These are phyloP conservation scores for Chironomus tepperi DNA, from an alignment of 1,140 invertebrate species.

Conservation along the genomic window DNA sequence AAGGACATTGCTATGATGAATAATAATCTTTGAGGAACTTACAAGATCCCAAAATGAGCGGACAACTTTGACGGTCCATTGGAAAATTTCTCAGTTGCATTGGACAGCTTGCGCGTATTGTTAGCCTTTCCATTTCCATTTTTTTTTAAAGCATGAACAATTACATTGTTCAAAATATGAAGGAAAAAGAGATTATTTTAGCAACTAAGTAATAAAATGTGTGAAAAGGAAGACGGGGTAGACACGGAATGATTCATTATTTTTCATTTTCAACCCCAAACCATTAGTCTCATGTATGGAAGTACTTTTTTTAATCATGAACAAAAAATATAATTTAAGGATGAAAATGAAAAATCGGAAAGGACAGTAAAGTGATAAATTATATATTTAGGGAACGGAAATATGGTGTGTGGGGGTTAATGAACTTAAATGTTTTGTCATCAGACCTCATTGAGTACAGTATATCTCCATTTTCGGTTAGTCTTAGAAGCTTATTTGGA, in stretches of 20 bases:
- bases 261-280: neutral
- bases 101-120: constrained; percentile 93
- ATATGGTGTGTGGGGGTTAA: too few relatives aligned
- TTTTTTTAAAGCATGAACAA: too few relatives aligned
- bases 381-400: too few relatives aligned
- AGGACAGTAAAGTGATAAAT: too few relatives aligned
- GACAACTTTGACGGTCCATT: constrained; percentile 91
- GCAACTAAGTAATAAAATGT: too few relatives aligned
- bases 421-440: neutral
- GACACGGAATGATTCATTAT: neutral
- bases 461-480: constrained; percentile 82
- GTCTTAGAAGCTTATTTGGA: constrained; percentile 85
- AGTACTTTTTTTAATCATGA: neutral
- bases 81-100: constrained; percentile 96
- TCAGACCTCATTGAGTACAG: constrained; percentile 87
- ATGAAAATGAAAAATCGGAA: too few relatives aligned
- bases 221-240: too few relatives aligned
- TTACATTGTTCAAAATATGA: too few relatives aligned
- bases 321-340: too few relatives aligned
- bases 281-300: neutral
- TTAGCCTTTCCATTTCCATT: constrained; percentile 55
- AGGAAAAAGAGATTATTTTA: too few relatives aligned
- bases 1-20: neutral
- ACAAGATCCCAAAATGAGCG: constrained; percentile 90
- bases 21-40: constrained; percentile 44